These are phyloP conservation scores for Cherax quadricarinatus DNA, from an alignment of 1,140 invertebrate genomes.

Conservation along the genomic window DNA sequence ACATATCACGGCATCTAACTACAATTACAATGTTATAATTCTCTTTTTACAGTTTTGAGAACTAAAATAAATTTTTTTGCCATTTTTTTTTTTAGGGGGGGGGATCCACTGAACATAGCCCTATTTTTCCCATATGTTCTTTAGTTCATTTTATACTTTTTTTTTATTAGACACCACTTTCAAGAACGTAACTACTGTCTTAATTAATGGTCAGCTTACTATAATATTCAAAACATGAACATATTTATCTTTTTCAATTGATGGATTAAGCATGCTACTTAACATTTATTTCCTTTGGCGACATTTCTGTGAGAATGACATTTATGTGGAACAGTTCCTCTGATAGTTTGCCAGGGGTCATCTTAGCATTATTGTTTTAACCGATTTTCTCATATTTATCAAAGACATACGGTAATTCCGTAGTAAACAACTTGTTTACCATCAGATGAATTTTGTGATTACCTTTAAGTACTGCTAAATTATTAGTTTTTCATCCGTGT, in stretches of 20 bases:
- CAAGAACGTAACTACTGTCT: too few relatives aligned
- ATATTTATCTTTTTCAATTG: neutral
- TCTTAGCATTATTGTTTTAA: constrained; percentile 8
- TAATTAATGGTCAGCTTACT: too few relatives aligned
- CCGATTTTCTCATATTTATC: neutral
- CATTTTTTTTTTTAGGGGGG: too few relatives aligned
- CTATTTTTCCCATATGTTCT: too few relatives aligned
- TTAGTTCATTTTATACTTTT: too few relatives aligned
- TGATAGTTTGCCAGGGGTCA: constrained; percentile 28
- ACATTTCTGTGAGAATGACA: constrained; percentile 11
- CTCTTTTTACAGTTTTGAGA: too few relatives aligned
- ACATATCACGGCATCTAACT: too few relatives aligned
- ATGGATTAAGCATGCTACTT: neutral
- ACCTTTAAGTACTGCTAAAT: neutral
- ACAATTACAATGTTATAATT: too few relatives aligned
- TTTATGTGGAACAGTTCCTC: neutral
- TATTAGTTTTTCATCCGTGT: neutral
- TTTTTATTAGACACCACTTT: too few relatives aligned
- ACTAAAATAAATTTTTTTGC: too few relatives aligned
- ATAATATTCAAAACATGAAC: neutral
- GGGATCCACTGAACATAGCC: too few relatives aligned
- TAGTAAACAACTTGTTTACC: neutral
- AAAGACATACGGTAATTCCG: too few relatives aligned
- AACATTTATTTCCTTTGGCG: neutral
- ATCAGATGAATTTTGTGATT: neutral